These are phyloP conservation scores for Harmothoe impar DNA, from an alignment of 2,888 invertebrate species.

Conservation along the genomic window DNA sequence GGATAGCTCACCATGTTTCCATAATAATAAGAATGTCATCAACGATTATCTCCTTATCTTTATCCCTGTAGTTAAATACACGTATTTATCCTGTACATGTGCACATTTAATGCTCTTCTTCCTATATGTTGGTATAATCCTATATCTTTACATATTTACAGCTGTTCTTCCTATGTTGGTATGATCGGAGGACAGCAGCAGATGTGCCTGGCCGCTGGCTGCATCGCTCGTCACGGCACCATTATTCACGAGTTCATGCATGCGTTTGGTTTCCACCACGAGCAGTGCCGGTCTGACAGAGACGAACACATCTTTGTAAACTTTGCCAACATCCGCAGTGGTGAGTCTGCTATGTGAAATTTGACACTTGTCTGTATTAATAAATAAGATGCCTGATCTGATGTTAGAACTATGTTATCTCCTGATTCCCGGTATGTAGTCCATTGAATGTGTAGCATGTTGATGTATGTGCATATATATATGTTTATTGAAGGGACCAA, in stretches of 20 bases:
- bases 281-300: conserved; percentile 91
- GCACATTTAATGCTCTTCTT: background rate
- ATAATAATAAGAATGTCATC: no score
- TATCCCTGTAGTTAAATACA: no score
- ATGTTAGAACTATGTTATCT: no score
- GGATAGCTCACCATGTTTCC: background rate
- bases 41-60: no score
- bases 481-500: no score
- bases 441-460: no score
- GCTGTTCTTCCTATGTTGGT: conserved; percentile 92
- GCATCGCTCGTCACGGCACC: conserved; percentile 85
- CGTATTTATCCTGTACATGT: background rate
- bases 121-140: background rate
- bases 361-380: no score
- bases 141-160: conserved; percentile 63
- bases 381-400: no score
- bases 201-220: conserved; percentile 86
- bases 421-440: no score
- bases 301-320: conserved; percentile 89
- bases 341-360: no score
- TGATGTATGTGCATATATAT: no score
- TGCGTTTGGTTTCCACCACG: conserved; percentile 92
- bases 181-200: conserved; percentile 89
- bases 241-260: conserved; percentile 92
- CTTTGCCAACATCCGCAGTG: conserved; percentile 88